Evolutionary conservation across 1,140 invertebrate species (phyloP), one percentile per base, ranked within the genome.

Genomic region (Drosophila watanabei): DNA sequence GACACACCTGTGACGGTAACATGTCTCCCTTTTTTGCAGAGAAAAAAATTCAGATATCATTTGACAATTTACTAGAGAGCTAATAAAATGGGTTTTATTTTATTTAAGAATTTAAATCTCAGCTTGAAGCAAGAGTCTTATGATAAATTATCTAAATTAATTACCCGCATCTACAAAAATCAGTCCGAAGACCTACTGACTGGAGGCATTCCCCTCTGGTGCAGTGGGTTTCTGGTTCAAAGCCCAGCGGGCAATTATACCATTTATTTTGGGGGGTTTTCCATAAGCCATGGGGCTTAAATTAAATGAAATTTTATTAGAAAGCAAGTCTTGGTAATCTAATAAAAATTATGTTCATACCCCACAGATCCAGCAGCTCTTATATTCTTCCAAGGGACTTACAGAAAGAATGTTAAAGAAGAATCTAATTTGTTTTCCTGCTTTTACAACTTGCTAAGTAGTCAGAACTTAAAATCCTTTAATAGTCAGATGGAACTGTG

Each of bases 1-100:
- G 72, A 70, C 75, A 82, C 82, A 86, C 79, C 78, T 82, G 65
- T 57, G 43, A 41, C 16, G 59, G 48, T 63, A 35, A 24, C 43
- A 35, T 71, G 57, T 63, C 57, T 65, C 37, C 63, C 37, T 63
- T 65, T 28, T 28, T 24, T 63, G 63, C 52, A 56, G 18, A 56
- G 52, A 37, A 5, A 56, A 37, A 56, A 56, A 56, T 35, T 1
- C 2, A 10, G n/a, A 35, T 1, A 20, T 4, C 18, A 18, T 11
- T n/a, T 51, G 9, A 51, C 5, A 30, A 30, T 51, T n/a, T n/a
- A 2, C 20, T 24, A 14, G 0, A 24, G 5, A 48, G 6, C 45
- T 24, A 4, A 14, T 7, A 7, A 8, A 4, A 20, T 7, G 0
- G 0, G 7, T 28, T 16, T 49, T 10, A 48, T 49, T 54, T 24